Conservation (phyloP, 92 coral and sea anemone species). For the Umimayanthus kanabou region DNA sequence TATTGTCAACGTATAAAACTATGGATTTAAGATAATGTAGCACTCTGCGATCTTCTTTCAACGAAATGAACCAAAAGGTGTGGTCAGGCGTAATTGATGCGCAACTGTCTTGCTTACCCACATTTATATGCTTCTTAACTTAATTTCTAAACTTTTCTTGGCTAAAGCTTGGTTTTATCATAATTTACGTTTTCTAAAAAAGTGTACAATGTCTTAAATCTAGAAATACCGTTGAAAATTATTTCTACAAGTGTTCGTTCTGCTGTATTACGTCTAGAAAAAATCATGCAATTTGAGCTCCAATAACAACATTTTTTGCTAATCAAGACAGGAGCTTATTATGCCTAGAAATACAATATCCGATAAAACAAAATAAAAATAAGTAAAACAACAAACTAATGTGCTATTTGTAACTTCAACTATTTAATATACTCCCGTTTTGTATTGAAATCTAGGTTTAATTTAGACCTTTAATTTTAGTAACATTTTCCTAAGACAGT, state of each 20-base stretch:
- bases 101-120: background rate
- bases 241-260: background rate
- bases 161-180: background rate
- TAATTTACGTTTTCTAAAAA: background rate
- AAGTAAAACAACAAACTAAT: background rate
- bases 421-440: conserved; percentile 1
- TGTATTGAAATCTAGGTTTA: background rate
- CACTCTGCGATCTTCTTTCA: background rate
- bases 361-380: background rate
- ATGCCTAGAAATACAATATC: background rate
- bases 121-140: background rate
- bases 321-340: background rate
- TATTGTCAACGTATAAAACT: background rate
- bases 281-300: background rate
- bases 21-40: background rate
- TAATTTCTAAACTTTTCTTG: background rate
- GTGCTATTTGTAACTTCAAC: conserved; percentile 8
- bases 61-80: background rate
- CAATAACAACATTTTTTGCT: background rate
- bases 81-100: background rate
- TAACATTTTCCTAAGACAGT: background rate
- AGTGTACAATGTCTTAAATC: background rate
- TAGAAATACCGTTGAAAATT: background rate
- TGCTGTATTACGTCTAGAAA: background rate
- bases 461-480: background rate